Base-by-base conservation (phyloP, 2,113 vertebrate genomes). In the Chinchilla lanigera region DNA sequence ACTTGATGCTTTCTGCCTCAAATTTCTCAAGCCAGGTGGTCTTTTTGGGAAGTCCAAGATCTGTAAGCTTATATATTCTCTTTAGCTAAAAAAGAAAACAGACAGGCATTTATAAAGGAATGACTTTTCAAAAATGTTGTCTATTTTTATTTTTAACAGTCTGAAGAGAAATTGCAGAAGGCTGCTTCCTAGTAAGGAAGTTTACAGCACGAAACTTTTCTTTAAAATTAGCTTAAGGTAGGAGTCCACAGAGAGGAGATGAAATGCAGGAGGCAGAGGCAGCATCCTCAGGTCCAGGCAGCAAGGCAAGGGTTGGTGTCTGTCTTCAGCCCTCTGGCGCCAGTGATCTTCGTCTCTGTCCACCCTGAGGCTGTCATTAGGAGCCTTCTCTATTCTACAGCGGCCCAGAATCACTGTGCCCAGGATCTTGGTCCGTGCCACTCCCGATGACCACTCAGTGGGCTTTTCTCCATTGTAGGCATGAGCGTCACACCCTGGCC, bases 1-100 rank as follows among this genome's bases (percentile, higher is more conserved):
- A 98, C 90, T 61, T 95, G 84, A 89, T 98, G 81, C 90, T 98
- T 97, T 95, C 63, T 28, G 81, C 93, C 67, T 88, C 35, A 83
- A 77, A 94, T 35, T 9, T 93, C 75, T 91, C 87, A 33, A 94
- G 30, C 75, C 65, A 95, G 89, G 94, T 94, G 54, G 44, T 33
- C 28, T n/a, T 83, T 77, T 65, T 35, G 6, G 52, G 35, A 28
- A 65, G 65, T 90, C 63, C 38, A 91, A 69, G 96, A 58, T 78
- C 86, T 89, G 4, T n/a, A 54, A 38, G 61, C 61, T 73, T 77
- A 77, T 80, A 30, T 30, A 69, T 75, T 87, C 96, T 92, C 89
- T 84, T 94, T 87, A 97, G 52, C n/a, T 88, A 60, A 41, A 22
- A 94, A 78, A 89, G 73, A 47, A 93, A 81, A 90, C 12, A 78